Conservation (phyloP, 2,797 vertebrate genomes). For the Petrocephalus schoutedeni region DNA sequence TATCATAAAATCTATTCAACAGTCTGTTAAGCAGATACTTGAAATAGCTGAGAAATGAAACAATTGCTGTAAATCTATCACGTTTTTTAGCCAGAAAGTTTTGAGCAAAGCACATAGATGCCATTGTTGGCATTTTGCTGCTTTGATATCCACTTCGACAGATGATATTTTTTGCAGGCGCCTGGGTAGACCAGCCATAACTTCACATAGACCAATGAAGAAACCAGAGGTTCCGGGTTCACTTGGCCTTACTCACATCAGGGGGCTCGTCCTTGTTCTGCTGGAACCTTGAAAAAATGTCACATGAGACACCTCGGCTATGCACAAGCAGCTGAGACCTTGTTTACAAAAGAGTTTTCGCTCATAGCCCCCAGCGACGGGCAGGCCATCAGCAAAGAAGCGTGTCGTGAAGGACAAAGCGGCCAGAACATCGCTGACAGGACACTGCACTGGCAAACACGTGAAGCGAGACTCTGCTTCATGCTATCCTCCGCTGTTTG, state of each 20-base stretch:
- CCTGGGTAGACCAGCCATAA: conserved; percentile 37
- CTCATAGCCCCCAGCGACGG: background rate
- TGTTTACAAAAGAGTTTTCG: conserved; percentile 22
- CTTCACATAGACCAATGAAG: conserved; percentile 46
- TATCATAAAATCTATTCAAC: conserved; percentile 68
- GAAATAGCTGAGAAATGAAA: conserved; percentile 65
- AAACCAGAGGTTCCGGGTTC: conserved; percentile 35
- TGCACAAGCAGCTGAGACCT: conserved; percentile 27
- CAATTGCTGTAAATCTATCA: conserved; percentile 69
- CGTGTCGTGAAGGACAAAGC: background rate
- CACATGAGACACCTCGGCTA: conserved; percentile 26
- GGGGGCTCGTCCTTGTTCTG: conserved; percentile 26
- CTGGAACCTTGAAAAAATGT: conserved; percentile 24
- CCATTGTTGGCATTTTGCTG: conserved; percentile 65
- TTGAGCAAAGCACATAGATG: conserved; percentile 55
- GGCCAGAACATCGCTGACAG: background rate
- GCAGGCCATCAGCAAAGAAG: background rate
- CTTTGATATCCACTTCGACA: conserved; percentile 64
- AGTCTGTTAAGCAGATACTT: conserved; percentile 74
- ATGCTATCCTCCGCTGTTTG: conserved; percentile 30
- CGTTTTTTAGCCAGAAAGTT: conserved; percentile 58
- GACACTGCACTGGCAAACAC: background rate
- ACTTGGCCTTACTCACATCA: conserved; percentile 17
- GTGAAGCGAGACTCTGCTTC: conserved; percentile 20
- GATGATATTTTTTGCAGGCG: conserved; percentile 54